These are phyloP conservation scores for Sebastes taczanowskii DNA, from an alignment of 2,797 vertebrate genomes.

Conservation along the genomic window DNA sequence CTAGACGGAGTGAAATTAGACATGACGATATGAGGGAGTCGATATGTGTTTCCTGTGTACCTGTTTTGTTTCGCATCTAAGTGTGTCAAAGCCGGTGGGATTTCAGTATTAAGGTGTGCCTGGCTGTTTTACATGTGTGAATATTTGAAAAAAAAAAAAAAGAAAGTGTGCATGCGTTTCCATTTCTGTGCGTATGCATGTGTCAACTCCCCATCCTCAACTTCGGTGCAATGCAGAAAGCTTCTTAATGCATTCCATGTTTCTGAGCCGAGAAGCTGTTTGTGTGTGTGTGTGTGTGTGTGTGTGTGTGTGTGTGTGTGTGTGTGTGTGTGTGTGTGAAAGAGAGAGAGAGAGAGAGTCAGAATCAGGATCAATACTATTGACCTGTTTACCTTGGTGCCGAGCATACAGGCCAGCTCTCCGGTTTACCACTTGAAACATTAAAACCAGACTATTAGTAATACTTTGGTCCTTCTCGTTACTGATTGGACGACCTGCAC, in stretches of 20 bases:
- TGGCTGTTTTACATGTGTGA: conserved; percentile 59
- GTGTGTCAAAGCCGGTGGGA: conserved; percentile 7
- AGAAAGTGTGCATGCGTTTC: not conserved
- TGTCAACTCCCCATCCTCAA: conserved; percentile 56
- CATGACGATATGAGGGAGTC: conserved; percentile 1
- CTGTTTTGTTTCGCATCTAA: conserved; percentile 26
- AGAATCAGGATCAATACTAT: conserved; percentile 86
- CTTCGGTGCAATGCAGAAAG: conserved; percentile 75
- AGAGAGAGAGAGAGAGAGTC: conserved; percentile 36
- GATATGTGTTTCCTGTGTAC: conserved; percentile 16
- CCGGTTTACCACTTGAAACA: conserved; percentile 86
- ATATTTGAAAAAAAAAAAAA: conserved; percentile 29
- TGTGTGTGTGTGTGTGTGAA: conserved; percentile 21
- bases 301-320: conserved; percentile 26
- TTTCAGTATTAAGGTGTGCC: conserved; percentile 18
- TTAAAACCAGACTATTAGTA: conserved; percentile 88
- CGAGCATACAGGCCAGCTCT: conserved; percentile 71
- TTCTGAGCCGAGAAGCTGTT: conserved; percentile 72
- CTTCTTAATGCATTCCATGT: conserved; percentile 83
- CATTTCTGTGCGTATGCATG: conserved; percentile 10
- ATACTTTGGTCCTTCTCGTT: conserved; percentile 82
- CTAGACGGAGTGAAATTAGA: conserved; percentile 43
- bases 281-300: conserved; percentile 23
- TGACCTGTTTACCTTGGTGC: conserved; percentile 89
- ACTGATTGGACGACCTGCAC: conserved; percentile 67